Evolutionary conservation across 2,113 vertebrate species (phyloP).

Genomic region (Archilochus colubris): DNA sequence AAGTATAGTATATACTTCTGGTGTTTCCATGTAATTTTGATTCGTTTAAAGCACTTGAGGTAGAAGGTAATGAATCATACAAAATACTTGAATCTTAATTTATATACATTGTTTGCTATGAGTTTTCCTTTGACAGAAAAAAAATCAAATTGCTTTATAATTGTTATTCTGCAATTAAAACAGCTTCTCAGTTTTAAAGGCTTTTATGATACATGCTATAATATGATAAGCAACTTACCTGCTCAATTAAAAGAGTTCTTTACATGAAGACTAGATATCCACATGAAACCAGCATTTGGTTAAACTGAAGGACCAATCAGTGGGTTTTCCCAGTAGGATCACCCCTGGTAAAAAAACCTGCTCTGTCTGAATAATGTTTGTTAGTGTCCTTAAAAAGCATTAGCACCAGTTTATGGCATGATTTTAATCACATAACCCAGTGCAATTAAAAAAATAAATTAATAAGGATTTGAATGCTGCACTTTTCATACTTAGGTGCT

Average conservation of each 20-base stretch:
- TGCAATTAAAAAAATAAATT: background rate
- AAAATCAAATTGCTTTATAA: background rate
- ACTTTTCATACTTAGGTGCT: background rate
- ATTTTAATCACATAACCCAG: background rate
- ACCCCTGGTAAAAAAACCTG: slow-evolving; percentile 7
- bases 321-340: background rate
- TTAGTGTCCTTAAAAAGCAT: background rate
- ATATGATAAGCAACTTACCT: slow-evolving; percentile 5
- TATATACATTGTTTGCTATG: background rate
- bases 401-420: background rate
- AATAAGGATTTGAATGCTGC: background rate
- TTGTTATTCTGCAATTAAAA: background rate
- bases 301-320: background rate
- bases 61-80: background rate
- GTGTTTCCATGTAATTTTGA: background rate
- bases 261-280: background rate
- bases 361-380: slow-evolving; percentile 1
- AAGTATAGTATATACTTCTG: background rate
- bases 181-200: background rate
- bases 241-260: background rate
- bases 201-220: background rate
- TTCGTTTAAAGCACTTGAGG: background rate
- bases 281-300: slow-evolving; percentile 1
- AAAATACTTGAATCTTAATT: background rate
- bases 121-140: background rate